Percentiles rank a stretch among this genome's conserved stretches.
Evolutionary conservation across 1,140 invertebrate genomes (phyloP).

Genomic region (Panagrolaimus sp.): DNA sequence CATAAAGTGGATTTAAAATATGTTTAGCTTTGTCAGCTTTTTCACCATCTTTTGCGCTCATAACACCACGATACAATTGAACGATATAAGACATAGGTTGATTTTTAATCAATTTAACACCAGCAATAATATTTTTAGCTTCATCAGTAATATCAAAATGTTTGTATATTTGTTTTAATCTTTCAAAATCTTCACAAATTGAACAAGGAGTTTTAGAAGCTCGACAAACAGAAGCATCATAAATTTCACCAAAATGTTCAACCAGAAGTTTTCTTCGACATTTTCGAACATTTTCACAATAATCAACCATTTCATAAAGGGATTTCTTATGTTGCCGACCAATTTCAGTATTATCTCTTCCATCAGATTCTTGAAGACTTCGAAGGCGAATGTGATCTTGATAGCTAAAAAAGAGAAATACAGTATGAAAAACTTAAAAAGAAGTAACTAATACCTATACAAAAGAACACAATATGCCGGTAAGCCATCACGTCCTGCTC

Average conservation of each 20-base stretch:
- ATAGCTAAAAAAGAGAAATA: too few species aligned
- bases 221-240: constrained; percentile 12
- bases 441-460: constrained; percentile 68
- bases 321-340: constrained; percentile 9
- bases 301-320: constrained; percentile 40
- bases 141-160: constrained; percentile 6
- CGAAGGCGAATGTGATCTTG: constrained; percentile 71
- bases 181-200: constrained; percentile 1
- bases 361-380: constrained; percentile 62
- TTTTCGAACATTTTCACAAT: constrained; percentile 44
- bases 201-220: not conserved
- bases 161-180: not conserved
- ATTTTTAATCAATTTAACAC: not conserved
- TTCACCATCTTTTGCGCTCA: not conserved
- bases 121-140: not conserved
- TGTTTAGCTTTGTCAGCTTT: not conserved
- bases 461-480: constrained; percentile 82
- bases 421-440: too few species aligned
- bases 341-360: constrained; percentile 65
- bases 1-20: not conserved
- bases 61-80: not conserved
- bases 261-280: constrained; percentile 42
- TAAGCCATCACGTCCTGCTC: constrained; percentile 78
- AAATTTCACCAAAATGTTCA: constrained; percentile 48
- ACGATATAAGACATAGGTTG: not conserved